Evolutionary conservation across 2,113 vertebrate genomes (phyloP).

Genomic region (Protobothrops mucrosquamatus): DNA sequence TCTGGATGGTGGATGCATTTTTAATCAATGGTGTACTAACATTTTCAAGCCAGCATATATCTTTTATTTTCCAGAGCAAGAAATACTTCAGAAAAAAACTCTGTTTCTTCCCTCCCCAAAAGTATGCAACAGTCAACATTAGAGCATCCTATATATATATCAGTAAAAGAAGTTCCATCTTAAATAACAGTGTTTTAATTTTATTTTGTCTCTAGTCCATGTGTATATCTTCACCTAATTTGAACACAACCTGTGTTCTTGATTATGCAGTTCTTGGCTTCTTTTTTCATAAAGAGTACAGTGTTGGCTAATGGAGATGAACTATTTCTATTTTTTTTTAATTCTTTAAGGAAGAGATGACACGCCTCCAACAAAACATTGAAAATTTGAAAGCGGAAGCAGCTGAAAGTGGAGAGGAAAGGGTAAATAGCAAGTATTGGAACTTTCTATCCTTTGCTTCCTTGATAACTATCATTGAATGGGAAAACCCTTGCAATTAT

Average conservation of each 20-base stretch:
- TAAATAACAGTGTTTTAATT: background rate
- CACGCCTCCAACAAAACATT: conserved; percentile 86
- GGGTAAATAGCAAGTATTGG: conserved; percentile 68
- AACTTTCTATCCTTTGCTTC: background rate
- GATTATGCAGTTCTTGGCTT: background rate
- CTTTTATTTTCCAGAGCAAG: background rate
- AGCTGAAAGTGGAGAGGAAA: conserved; percentile 74
- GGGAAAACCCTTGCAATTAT: background rate
- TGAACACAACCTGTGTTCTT: background rate
- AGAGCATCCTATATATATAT: background rate
- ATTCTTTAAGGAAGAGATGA: conserved; percentile 88
- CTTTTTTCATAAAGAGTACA: background rate
- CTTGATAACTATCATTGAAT: background rate
- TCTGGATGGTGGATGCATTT: background rate
- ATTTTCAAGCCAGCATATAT: background rate
- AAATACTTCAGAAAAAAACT: background rate
- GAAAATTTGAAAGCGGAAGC: conserved; percentile 79
- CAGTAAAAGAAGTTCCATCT: background rate
- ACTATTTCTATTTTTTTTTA: conserved; percentile 3
- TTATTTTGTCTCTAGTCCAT: conserved; percentile 6
- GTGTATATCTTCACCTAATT: background rate
- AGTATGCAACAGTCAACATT: background rate
- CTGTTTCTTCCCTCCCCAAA: background rate
- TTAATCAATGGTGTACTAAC: background rate
- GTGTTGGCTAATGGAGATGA: background rate